These are phyloP conservation scores for Scomber colias DNA, from an alignment of 2,113 vertebrate species.

Conservation along the genomic window DNA sequence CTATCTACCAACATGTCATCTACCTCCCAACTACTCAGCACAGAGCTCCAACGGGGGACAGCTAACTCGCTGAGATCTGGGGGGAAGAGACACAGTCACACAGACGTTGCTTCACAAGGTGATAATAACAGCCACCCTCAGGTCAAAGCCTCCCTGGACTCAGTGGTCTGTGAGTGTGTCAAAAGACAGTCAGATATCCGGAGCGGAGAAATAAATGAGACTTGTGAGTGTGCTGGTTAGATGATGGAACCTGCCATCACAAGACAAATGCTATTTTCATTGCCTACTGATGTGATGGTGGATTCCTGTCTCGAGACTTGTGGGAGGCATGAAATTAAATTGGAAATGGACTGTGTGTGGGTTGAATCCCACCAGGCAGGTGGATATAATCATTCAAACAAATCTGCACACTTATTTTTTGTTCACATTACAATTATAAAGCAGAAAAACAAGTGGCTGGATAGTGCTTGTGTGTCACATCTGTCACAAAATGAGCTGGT, in stretches of 20 bases:
- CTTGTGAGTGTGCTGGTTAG: conserved; percentile 13
- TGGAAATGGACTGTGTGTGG: conserved; percentile 42
- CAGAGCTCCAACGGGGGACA: conserved; percentile 38
- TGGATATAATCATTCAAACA: conserved; percentile 61
- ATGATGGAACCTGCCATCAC: conserved; percentile 36
- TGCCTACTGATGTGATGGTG: conserved; percentile 43
- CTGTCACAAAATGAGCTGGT: conserved; percentile 11
- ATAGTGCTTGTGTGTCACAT: conserved; percentile 32
- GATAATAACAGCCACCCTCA: conserved; percentile 60
- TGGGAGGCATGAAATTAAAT: conserved; percentile 56
- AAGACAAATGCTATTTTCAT: conserved; percentile 61
- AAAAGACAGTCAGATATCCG: conserved; percentile 37
- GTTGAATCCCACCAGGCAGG: conserved; percentile 37
- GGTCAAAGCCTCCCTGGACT: conserved; percentile 52
- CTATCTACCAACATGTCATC: conserved; percentile 64
- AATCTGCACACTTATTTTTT: conserved; percentile 38
- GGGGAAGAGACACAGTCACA: conserved; percentile 50
- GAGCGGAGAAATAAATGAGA: conserved; percentile 32
- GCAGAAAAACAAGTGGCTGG: background rate
- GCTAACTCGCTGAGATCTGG: conserved; percentile 55
- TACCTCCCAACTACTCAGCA: conserved; percentile 62
- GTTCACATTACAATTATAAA: background rate
- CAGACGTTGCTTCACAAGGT: conserved; percentile 66
- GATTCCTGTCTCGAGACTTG: conserved; percentile 36
- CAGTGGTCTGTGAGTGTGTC: conserved; percentile 48